phyloP scores from a whole-genome alignment of 2,113 vertebrate species.

The Neodon shergylaensis region DNA sequence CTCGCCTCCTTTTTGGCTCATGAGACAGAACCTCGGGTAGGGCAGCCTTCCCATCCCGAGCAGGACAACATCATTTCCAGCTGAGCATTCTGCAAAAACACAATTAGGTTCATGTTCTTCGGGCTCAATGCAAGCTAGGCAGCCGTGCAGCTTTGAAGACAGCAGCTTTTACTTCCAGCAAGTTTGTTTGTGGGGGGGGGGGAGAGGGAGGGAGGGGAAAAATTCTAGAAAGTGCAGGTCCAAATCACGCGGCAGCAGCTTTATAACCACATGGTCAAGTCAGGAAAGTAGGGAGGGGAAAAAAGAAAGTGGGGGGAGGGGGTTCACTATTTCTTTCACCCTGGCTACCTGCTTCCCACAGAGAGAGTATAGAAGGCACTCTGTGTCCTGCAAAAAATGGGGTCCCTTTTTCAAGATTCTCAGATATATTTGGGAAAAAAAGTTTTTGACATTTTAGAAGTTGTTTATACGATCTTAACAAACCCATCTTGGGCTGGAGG shows the following conservation, averaged over 20 bases:
- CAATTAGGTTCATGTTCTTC: not conserved
- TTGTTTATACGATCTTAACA: not conserved
- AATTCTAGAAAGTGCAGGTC: not conserved
- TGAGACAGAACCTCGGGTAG: not conserved
- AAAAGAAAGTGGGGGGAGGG: too few relatives aligned
- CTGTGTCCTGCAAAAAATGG: fast-evolving
- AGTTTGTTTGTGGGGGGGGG: not conserved
- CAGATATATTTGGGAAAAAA: not conserved
- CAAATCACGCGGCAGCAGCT: not conserved
- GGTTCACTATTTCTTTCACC: not conserved
- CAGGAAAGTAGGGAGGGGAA: not conserved
- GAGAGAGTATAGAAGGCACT: fast-evolving
- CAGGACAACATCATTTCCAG: not conserved
- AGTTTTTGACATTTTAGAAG: not conserved
- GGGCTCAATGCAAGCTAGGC: fast-evolving
- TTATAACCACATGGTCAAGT: not conserved
- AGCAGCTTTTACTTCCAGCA: not conserved
- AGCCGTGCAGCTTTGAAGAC: not conserved
- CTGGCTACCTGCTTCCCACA: not conserved
- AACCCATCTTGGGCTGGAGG: not conserved
- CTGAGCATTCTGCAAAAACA: not conserved
- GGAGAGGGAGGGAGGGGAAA: too few relatives aligned
- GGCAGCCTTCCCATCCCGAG: not conserved
- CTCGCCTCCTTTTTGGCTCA: not conserved
- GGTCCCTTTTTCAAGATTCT: not conserved